A percentile compares a stretch with the other conserved stretches of the same genome.
These are phyloP conservation scores for Hybos culiciformis DNA, from an alignment of 2,888 invertebrate species.

Conservation along the genomic window DNA sequence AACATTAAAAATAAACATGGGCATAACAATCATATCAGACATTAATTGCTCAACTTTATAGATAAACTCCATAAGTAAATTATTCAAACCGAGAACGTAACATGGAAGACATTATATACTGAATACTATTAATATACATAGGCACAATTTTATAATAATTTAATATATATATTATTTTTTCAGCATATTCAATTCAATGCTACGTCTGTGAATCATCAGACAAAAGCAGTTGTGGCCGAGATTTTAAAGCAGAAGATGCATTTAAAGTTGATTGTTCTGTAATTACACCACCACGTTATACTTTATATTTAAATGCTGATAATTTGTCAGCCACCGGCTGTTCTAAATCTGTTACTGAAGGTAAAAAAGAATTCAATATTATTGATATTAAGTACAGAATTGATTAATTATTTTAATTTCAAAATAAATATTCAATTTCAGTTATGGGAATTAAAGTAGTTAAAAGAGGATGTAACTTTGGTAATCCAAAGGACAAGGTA, in stretches of 20 bases:
- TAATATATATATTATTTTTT: not conserved
- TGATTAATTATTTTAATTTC: no score
- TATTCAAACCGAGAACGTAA: no score
- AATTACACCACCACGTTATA: constrained; percentile 24
- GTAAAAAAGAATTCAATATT: constrained; percentile 17
- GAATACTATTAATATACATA: not conserved
- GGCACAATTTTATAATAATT: not conserved
- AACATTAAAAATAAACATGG: no score
- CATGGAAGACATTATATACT: not conserved
- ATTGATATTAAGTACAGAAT: no score
- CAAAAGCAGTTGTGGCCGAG: constrained; percentile 10
- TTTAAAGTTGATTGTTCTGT: constrained; percentile 24
- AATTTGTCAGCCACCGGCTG: constrained; percentile 30
- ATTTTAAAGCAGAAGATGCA: constrained; percentile 23
- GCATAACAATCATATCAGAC: no score
- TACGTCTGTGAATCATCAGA: not conserved
- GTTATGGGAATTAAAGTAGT: not conserved
- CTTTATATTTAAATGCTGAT: constrained; percentile 10
- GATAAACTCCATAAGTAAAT: no score
- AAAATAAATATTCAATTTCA: not conserved
- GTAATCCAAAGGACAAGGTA: not conserved
- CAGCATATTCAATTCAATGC: not conserved
- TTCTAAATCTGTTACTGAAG: constrained; percentile 25
- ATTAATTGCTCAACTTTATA: no score
- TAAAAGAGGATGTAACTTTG: not conserved